phyloP scores from a whole-genome alignment of 2,113 vertebrate species.

The Urocynchramus pylzowi region DNA sequence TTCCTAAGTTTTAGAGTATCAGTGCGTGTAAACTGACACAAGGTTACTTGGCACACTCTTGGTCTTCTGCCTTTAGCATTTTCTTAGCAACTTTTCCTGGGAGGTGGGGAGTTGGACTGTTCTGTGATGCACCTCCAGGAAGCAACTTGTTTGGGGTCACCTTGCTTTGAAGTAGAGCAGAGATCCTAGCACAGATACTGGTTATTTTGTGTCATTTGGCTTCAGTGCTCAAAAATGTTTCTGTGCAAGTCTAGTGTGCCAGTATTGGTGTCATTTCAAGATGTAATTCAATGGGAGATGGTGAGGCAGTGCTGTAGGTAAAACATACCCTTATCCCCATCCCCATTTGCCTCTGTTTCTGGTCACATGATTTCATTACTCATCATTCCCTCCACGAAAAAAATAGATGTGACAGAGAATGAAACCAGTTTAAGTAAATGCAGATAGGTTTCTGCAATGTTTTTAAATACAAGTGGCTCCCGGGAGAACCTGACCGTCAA shows the following conservation, averaged over 20 bases:
- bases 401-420: neutral
- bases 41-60: neutral
- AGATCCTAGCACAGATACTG: neutral
- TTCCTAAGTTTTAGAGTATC: neutral
- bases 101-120: neutral
- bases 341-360: neutral
- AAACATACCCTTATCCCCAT: neutral
- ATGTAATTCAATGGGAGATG: neutral
- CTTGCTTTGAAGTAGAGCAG: neutral
- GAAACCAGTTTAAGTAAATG: neutral
- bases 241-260: neutral
- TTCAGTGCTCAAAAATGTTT: neutral
- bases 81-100: neutral
- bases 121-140: neutral
- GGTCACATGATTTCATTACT: neutral
- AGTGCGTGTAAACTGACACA: neutral
- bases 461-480: neutral
- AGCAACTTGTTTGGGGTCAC: neutral
- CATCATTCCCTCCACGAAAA: neutral
- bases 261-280: neutral
- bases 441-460: neutral
- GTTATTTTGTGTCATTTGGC: neutral
- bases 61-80: neutral
- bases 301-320: neutral
- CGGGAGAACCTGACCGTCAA: neutral